Percentiles rank a stretch among this genome's conserved stretches.
Evolutionary conservation across 2,888 invertebrate species (phyloP).

Genomic region (Hypomecis atomaria): DNA sequence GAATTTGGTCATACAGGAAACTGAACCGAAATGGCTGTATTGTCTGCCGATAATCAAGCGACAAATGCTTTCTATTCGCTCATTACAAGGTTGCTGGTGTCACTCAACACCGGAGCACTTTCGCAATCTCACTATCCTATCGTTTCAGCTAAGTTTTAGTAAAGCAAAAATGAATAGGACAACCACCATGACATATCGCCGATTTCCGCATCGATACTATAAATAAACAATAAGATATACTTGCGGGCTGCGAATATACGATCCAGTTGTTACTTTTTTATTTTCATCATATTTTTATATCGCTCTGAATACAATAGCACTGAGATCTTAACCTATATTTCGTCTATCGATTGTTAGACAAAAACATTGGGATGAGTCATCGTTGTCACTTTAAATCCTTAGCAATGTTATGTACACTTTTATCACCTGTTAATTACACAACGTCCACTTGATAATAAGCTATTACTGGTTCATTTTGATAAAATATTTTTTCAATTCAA

Average conservation of each 20-base stretch:
- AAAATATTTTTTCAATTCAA: slow-evolving; percentile 71
- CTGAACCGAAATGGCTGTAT: slow-evolving; percentile 65
- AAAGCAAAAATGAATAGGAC: slow-evolving; percentile 69
- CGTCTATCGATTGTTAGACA: slow-evolving; percentile 83
- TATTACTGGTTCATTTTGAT: slow-evolving; percentile 67
- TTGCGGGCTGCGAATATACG: slow-evolving; percentile 63
- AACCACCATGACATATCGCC: slow-evolving; percentile 77
- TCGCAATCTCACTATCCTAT: slow-evolving; percentile 75
- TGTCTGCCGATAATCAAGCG: slow-evolving; percentile 65
- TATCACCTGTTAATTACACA: slow-evolving; percentile 72
- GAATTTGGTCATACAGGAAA: slow-evolving; percentile 60
- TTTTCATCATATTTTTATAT: slow-evolving; percentile 68
- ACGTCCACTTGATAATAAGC: slow-evolving; percentile 58
- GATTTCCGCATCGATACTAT: slow-evolving; percentile 77
- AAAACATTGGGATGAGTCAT: slow-evolving; percentile 78
- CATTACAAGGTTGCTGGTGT: slow-evolving; percentile 76
- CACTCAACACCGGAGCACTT: slow-evolving; percentile 74
- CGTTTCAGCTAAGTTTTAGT: slow-evolving; percentile 66
- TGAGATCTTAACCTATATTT: slow-evolving; percentile 83
- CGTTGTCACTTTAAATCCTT: slow-evolving; percentile 57
- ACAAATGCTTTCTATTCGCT: slow-evolving; percentile 77
- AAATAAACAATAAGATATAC: slow-evolving; percentile 78
- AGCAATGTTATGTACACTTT: slow-evolving; percentile 52
- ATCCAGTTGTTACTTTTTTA: slow-evolving; percentile 62
- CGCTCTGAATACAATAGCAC: slow-evolving; percentile 74